phyloP scores from a whole-genome alignment of 2,888 invertebrate genomes.

The Malthinus seriepunctatus region DNA sequence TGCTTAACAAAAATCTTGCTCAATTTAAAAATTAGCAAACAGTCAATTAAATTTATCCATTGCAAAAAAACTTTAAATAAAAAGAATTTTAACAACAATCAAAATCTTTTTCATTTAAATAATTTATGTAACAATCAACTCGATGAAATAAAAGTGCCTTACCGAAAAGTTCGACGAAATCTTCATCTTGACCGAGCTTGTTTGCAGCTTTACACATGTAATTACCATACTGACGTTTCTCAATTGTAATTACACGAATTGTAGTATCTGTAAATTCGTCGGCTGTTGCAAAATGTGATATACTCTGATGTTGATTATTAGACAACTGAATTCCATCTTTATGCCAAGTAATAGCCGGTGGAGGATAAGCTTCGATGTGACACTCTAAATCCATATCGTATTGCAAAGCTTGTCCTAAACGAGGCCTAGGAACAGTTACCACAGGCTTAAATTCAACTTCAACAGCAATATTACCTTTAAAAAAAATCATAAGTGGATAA shows the following conservation, averaged over 20 bases:
- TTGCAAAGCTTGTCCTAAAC: slow-evolving; percentile 85
- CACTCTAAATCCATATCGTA: slow-evolving; percentile 95
- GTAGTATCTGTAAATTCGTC: slow-evolving; percentile 93
- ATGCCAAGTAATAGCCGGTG: slow-evolving; percentile 89
- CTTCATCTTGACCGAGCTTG: slow-evolving; percentile 82
- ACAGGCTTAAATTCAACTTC: slow-evolving; percentile 91
- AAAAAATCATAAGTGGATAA: neutral
- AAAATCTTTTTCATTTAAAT: neutral
- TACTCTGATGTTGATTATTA: slow-evolving; percentile 89
- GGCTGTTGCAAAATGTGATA: slow-evolving; percentile 89
- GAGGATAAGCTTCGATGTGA: slow-evolving; percentile 92
- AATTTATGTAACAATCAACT: slow-evolving; percentile 2
- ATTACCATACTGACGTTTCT: slow-evolving; percentile 85
- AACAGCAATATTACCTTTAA: slow-evolving; percentile 73
- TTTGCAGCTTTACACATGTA: slow-evolving; percentile 89
- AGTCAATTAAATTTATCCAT: neutral
- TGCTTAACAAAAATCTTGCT: slow-evolving; percentile 7
- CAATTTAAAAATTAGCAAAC: neutral
- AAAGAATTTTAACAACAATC: neutral
- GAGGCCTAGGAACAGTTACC: slow-evolving; percentile 79
- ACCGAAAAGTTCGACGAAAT: slow-evolving; percentile 82
- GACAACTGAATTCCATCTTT: slow-evolving; percentile 81
- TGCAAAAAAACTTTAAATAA: neutral
- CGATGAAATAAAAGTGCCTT: slow-evolving; percentile 46
- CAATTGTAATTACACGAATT: slow-evolving; percentile 84